These are phyloP conservation scores for Stenoptilia bipunctidactyla DNA, from an alignment of 2,888 invertebrate species.

Conservation along the genomic window DNA sequence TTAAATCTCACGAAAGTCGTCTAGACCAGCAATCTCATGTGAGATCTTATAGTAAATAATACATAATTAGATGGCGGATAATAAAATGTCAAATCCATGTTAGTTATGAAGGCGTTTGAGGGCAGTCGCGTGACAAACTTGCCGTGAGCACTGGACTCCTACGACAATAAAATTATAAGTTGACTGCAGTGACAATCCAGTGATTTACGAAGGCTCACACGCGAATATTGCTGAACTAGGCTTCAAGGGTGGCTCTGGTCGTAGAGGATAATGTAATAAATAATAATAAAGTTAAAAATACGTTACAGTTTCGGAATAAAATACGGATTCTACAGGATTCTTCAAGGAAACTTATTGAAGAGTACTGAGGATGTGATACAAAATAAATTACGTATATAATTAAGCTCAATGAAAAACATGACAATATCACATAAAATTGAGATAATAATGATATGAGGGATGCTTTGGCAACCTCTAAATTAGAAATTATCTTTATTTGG, in stretches of 20 bases:
- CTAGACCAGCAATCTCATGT: slow-evolving; percentile 55
- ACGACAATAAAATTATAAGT: slow-evolving; percentile 71
- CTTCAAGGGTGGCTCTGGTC: slow-evolving; percentile 17
- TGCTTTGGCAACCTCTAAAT: no score
- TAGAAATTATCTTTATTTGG: no score
- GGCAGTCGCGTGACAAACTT: slow-evolving; percentile 49
- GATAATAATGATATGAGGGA: no score
- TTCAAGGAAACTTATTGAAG: no score
- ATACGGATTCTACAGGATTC: no score
- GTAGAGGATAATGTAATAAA: no score
- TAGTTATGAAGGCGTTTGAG: neutral
- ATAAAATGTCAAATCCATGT: slow-evolving; percentile 31
- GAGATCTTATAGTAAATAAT: slow-evolving; percentile 53
- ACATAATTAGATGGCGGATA: slow-evolving; percentile 56
- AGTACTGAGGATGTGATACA: no score
- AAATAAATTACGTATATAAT: no score
- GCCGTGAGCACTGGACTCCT: slow-evolving; percentile 52
- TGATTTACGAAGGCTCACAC: slow-evolving; percentile 67
- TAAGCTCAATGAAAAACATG: no score
- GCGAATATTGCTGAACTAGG: slow-evolving; percentile 63
- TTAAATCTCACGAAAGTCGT: slow-evolving; percentile 17
- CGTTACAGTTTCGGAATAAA: no score
- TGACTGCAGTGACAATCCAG: slow-evolving; percentile 68
- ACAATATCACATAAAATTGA: no score
- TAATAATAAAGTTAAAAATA: no score